Evolutionary conservation across 2,888 invertebrate species (phyloP), one percentile per base, ranked within the genome.

Genomic region (Orthosia gothica): DNA sequence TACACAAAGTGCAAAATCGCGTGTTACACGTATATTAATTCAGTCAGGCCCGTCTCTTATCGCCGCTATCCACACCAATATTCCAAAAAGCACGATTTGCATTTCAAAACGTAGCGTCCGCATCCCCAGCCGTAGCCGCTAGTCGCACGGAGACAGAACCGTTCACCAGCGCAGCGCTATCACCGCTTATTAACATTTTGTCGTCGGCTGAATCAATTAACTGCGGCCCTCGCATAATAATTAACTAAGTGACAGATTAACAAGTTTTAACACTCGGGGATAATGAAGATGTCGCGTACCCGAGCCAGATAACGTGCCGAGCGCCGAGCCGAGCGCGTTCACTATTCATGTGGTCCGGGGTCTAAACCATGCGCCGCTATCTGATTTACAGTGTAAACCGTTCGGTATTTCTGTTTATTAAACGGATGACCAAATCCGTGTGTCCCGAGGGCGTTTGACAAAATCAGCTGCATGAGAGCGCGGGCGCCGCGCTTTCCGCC

Each of bases 241-340:
- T 96, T 95, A 95, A 95, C 92, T 87, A 90, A 92, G 92, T 95
- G 96, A 95, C 95, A 94, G 92, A 92, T 95, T 93, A 93, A 96
- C 96, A 95, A 94, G 96, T 94, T 95, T 96, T 95, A 95, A 96
- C 96, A 96, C 95, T 96, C 90, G 88, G 83, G 92, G 89, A 93
- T 96, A 96, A 96, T 96, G 96, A 96, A 96, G 96, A 95, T 92
- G 95, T 96, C 90, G 92, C 91, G 91, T 92, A 90, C 89, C 83
- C 72, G 87, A 74, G 86, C 71, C 87, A 85, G 94, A 93, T 87
- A 86, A 40, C 40, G 40, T 40, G 40, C 40, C 9, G 40, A 32
- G 32, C 32, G 32, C 32, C 32, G 32, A 32, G 32, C 32, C 32
- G 32, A 82, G 83, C 77, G 85, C 82, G 84, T 71, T 89, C 90